Percentiles rank a stretch among this genome's conserved stretches.
phyloP scores from a whole-genome alignment of 2,797 vertebrate species.

The Ispidina picta region DNA sequence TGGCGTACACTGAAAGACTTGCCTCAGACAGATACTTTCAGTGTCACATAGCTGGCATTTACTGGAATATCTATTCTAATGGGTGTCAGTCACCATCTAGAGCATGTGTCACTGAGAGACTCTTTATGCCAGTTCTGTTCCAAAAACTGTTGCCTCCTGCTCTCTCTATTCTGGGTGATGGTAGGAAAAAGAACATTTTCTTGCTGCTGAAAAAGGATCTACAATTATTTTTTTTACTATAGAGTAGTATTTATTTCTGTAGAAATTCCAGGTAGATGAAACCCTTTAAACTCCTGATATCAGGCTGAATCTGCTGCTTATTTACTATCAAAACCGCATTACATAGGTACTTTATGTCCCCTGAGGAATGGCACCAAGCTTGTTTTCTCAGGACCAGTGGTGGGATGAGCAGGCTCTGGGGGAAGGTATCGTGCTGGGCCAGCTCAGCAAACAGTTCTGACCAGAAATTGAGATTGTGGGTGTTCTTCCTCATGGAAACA shows the following conservation, averaged over 20 bases:
- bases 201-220: not conserved
- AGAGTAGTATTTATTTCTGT: not conserved
- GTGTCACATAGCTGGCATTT: conserved; percentile 56
- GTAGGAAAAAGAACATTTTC: not conserved
- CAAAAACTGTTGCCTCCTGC: conserved; percentile 34
- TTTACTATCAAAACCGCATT: not conserved
- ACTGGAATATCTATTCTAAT: conserved; percentile 59
- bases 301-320: not conserved
- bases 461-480: not conserved
- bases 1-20: conserved; percentile 7
- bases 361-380: not conserved
- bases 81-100: conserved; percentile 55
- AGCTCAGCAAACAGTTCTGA: not conserved
- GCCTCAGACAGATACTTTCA: conserved; percentile 42
- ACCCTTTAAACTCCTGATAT: not conserved
- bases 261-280: not conserved
- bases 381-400: not conserved
- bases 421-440: not conserved
- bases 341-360: not conserved
- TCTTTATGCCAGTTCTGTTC: not conserved
- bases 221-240: not conserved
- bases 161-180: not conserved
- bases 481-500: not conserved
- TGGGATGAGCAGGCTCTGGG: not conserved
- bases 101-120: not conserved